phyloP scores from a whole-genome alignment of 2,113 vertebrate genomes.

The Menidia beryllina region DNA sequence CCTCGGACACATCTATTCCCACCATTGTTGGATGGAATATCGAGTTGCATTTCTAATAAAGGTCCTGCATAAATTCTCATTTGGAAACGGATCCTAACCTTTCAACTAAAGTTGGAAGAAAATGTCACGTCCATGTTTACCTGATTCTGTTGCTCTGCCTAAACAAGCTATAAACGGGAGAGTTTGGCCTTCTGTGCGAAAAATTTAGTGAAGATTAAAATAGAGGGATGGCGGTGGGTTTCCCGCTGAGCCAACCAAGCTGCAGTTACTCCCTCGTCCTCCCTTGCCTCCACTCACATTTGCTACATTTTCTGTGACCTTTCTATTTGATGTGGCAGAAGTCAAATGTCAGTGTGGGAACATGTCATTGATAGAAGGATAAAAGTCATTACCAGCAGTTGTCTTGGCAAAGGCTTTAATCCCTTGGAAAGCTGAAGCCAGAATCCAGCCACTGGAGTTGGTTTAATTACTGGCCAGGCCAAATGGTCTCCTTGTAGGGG shows the following conservation, averaged over 20 bases:
- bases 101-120: constrained; percentile 27
- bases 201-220: constrained; percentile 28
- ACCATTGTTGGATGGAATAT: constrained; percentile 1
- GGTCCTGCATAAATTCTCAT: background rate
- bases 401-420: constrained; percentile 61
- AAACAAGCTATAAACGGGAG: constrained; percentile 22
- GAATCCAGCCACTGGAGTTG: constrained; percentile 27
- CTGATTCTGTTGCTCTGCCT: background rate
- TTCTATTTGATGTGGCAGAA: constrained; percentile 65
- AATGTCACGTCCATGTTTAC: constrained; percentile 30
- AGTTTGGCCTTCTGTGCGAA: constrained; percentile 6
- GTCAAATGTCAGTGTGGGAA: constrained; percentile 59
- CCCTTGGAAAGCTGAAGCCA: constrained; percentile 51
- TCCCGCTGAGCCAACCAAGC: constrained; percentile 38
- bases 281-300: constrained; percentile 54
- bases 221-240: constrained; percentile 16
- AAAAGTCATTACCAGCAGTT: constrained; percentile 64
- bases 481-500: constrained; percentile 72
- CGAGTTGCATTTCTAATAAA: background rate
- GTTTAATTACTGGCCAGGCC: constrained; percentile 66
- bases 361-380: constrained; percentile 63
- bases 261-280: constrained; percentile 61
- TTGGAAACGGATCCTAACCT: constrained; percentile 30
- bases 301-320: constrained; percentile 74
- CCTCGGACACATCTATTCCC: background rate